These are phyloP conservation scores for Eupsilia transversa DNA, from an alignment of 2,888 invertebrate genomes.

Conservation along the genomic window DNA sequence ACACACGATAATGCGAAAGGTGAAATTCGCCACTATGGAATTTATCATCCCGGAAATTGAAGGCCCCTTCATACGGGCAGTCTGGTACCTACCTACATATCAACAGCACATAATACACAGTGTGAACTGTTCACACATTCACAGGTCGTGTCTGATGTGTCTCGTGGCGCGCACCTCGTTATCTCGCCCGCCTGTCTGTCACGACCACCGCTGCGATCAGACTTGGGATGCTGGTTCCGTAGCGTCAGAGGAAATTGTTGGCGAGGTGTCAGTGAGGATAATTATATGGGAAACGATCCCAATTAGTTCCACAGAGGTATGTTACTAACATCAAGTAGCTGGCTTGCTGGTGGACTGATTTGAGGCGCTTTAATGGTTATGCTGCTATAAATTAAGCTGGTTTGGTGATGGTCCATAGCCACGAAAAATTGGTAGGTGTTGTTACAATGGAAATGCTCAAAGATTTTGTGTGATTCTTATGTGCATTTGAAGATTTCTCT, in stretches of 20 bases:
- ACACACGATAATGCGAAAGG: not conserved
- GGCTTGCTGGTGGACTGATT: not conserved
- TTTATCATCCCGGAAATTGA: slow-evolving; percentile 14
- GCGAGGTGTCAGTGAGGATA: not conserved
- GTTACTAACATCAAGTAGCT: not conserved
- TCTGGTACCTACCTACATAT: slow-evolving; percentile 34
- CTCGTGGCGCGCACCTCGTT: slow-evolving; percentile 60
- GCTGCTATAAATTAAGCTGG: not conserved
- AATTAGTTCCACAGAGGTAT: not conserved
- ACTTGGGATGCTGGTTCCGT: slow-evolving; percentile 48
- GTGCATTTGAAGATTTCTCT: no score
- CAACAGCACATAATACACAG: slow-evolving; percentile 21
- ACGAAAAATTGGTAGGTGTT: not conserved
- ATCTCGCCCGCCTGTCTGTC: slow-evolving; percentile 56
- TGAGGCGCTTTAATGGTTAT: not conserved
- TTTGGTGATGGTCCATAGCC: not conserved
- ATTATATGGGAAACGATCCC: not conserved
- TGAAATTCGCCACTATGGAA: not conserved
- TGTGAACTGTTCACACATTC: slow-evolving; percentile 51
- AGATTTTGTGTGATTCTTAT: not conserved
- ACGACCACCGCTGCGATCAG: slow-evolving; percentile 57
- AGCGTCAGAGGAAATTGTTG: not conserved
- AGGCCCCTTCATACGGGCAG: slow-evolving; percentile 10
- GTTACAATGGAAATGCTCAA: not conserved
- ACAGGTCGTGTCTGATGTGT: slow-evolving; percentile 26